Evolutionary conservation across 1,140 invertebrate genomes (phyloP).

Genomic region (Scaptomyza hsui): DNA sequence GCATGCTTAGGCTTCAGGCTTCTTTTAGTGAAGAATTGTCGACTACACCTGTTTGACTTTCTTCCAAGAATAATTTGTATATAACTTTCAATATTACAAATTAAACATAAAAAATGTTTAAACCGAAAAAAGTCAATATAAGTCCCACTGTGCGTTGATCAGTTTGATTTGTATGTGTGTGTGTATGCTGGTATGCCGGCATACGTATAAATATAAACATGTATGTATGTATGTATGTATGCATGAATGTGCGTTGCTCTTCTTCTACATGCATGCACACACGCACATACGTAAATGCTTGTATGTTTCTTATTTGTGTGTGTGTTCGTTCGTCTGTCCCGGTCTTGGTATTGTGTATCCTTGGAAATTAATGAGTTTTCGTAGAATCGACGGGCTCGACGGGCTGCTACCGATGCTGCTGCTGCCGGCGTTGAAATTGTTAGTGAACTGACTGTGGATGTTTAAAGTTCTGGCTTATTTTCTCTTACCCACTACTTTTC

Average conservation of each 20-base stretch:
- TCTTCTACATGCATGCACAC: conserved; percentile 5
- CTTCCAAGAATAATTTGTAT: too few relatives aligned
- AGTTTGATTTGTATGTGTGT: background rate
- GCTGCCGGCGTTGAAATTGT: conserved; percentile 9
- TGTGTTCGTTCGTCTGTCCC: conserved; percentile 1
- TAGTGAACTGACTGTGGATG: conserved; percentile 26
- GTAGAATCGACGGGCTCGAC: conserved; percentile 46
- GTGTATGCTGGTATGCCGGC: background rate
- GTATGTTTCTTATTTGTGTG: conserved; percentile 10
- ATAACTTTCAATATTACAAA: too few relatives aligned
- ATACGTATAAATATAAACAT: too few relatives aligned
- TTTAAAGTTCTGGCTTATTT: conserved; percentile 39
- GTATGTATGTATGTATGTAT: conserved; percentile 8
- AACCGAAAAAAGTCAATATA: too few relatives aligned
- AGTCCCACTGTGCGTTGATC: conserved; percentile 23
- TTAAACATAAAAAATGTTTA: too few relatives aligned
- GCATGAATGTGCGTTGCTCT: background rate
- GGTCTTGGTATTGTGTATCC: conserved; percentile 46
- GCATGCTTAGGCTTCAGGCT: too few relatives aligned
- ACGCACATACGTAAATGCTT: background rate
- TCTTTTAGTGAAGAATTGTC: too few relatives aligned
- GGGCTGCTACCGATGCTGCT: background rate
- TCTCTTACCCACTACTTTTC: conserved; percentile 35
- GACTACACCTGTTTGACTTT: too few relatives aligned
- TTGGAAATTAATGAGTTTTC: conserved; percentile 75